Evolutionary conservation across 2,113 vertebrate genomes (phyloP), one percentile per base, ranked within the genome.

Genomic region (Neotoma lepida): DNA sequence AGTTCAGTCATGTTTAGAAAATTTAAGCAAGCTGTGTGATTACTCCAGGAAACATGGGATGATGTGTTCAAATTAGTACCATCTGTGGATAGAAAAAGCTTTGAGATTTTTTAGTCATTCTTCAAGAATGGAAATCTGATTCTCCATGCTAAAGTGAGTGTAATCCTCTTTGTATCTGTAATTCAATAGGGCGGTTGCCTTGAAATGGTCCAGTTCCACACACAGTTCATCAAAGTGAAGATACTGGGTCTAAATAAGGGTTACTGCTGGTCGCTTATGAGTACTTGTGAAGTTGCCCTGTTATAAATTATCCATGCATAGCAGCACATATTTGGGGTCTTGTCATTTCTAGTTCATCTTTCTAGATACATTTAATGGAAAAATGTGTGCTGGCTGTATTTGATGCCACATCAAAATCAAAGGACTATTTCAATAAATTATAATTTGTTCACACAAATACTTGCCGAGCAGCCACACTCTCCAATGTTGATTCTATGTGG

Each of bases 111-210:
- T 98, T 98, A 97, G 98, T 98, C 98, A 98, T 98, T 98, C 98
- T 98, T 97, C 98, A 98, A 97, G 98, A 98, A 98, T 98, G 98
- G 97, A 98, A 98, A 98, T 98, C 96, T 97, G 98, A 98, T 98
- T 99, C 97, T 98, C 97, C 98, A 98, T 98, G 98, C 98, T 98
- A 94, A 98, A 98, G 97, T 97, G 98, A 98, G 95, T 97, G 96
- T 98, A 98, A 98, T 98, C 98, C 97, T 98, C 97, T 98, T 98
- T 98, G 97, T 98, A 98, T 98, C 97, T 98, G 98, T 98, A 98
- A 98, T 96, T 98, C 94, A 98, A 98, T 98, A 98, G 94, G 91
- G 80, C 96, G 96, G 92, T 98, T 97, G 98, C 98, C 97, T 97
- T 98, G 98, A 98, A 97, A 96, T 97, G 97, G 89, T 97, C 96